Conservation (phyloP, 2,888 invertebrate genomes). For the Cynaeus angustus region DNA sequence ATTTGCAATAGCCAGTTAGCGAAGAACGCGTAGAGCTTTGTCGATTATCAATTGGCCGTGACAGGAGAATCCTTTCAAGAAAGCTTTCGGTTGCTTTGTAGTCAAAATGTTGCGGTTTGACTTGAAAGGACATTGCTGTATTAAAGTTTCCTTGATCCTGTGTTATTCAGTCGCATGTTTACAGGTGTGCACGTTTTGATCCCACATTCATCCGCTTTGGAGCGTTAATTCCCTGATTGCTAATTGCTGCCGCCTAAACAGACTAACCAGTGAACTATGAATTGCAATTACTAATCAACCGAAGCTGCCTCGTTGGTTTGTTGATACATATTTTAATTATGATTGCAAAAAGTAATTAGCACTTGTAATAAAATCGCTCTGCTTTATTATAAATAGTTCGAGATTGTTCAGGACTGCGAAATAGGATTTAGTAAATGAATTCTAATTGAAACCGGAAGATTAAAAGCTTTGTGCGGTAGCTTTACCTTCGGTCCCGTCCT, state of each 20-base stretch:
- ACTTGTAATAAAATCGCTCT: constrained; percentile 1
- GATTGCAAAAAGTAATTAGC: constrained; percentile 11
- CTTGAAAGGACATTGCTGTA: constrained; percentile 32
- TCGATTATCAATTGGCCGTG: constrained; percentile 42
- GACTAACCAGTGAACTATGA: constrained; percentile 30
- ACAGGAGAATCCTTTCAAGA: constrained; percentile 36
- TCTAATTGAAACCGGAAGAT: constrained; percentile 46
- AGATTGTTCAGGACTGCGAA: constrained; percentile 16
- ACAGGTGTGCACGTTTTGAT: constrained; percentile 35
- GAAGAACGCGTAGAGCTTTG: constrained; percentile 32
- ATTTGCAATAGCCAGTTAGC: constrained; percentile 21
- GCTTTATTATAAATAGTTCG: constrained; percentile 27
- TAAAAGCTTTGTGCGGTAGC: constrained; percentile 43
- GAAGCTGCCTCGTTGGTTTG: constrained; percentile 11
- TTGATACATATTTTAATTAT: no score
- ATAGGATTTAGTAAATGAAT: constrained; percentile 42
- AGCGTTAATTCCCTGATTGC: constrained; percentile 41
- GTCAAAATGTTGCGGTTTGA: constrained; percentile 38
- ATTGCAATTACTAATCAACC: constrained; percentile 35
- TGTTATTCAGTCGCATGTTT: constrained; percentile 33
- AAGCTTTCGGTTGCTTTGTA: constrained; percentile 32
- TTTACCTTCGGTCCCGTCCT: constrained; percentile 34
- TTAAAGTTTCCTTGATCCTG: constrained; percentile 31
- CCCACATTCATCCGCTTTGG: constrained; percentile 22
- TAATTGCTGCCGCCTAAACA: constrained; percentile 36